Conservation (phyloP, 1,140 invertebrate genomes). For the Bathynomus jamesi region DNA sequence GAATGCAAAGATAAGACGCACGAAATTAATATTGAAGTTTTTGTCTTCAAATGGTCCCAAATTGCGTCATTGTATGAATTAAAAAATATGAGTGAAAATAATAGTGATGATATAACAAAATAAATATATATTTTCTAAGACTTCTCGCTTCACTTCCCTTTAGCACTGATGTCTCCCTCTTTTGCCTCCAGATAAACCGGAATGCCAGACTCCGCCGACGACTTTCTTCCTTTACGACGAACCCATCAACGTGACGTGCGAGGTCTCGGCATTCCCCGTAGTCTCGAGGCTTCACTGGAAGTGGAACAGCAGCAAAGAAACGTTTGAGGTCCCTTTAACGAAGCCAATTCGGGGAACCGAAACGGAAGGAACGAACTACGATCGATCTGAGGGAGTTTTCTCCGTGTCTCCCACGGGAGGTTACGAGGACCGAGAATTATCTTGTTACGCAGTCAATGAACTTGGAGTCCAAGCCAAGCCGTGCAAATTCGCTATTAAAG, state of each 20-base stretch:
- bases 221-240: slow-evolving; percentile 18
- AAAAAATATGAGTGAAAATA: too few species aligned
- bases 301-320: slow-evolving; percentile 5
- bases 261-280: slow-evolving; percentile 5
- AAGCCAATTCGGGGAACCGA: not conserved
- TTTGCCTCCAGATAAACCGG: slow-evolving; percentile 10
- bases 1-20: too few species aligned
- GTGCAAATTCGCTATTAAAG: slow-evolving; percentile 16
- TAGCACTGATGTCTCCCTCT: too few species aligned
- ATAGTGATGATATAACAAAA: too few species aligned
- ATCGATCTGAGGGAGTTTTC: slow-evolving; percentile 5
- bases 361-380: not conserved
- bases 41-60: too few species aligned
- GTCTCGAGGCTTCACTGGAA: slow-evolving; percentile 10
- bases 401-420: slow-evolving; percentile 2
- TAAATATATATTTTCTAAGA: too few species aligned
- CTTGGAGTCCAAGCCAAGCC: slow-evolving; percentile 11
- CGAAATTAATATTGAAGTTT: too few species aligned
- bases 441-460: slow-evolving; percentile 9
- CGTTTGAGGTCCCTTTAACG: not conserved
- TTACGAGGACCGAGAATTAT: slow-evolving; percentile 9
- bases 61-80: too few species aligned
- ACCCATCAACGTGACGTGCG: slow-evolving; percentile 14
- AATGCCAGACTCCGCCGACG: slow-evolving; percentile 7
- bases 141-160: too few species aligned